Base-by-base conservation (phyloP, 2,888 invertebrate species). In the Euproctis similis region DNA sequence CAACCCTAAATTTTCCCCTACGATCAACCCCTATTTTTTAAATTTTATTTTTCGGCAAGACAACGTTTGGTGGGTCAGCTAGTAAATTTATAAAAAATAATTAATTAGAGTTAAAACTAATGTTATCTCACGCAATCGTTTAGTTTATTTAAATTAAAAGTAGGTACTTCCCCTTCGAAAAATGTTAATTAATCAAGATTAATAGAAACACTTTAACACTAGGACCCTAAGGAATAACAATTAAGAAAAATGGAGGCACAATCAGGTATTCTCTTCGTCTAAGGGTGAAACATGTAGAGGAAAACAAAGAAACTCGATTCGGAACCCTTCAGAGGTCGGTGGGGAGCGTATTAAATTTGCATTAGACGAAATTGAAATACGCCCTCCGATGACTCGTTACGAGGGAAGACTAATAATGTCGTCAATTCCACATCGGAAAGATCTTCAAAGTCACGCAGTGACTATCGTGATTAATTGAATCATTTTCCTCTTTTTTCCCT, bases 301-400 rank as follows among this genome's bases (percentile, higher is more conserved):
- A 68, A 78, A 77, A 81, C 78, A 82, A 80, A 75, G 74, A 66
- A 75, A 71, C 67, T 70, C 67, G 62, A 68, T 70, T 70, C 61
- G 53, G 61, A 61, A 67, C 72, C 76, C 74, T 74, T 69, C 62
- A 60, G 52, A 61, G 66, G 50, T 60, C 61, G 54, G n/a, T 53
- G 51, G 69, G 70, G 71, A 72, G 71, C 67, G 76, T 80, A 82
- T 84, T 82, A 84, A 82, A 84, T 82, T 82, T 82, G 81, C 82
- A 82, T 84, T 81, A 81, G 76, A 67, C 64, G 61, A 70, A 82
- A 82, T 84, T 84, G 78, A 80, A 82, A 76, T 78, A 75, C 82
- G 74, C 80, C 81, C 75, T 70, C 64, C 70, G 66, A 77, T 75
- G 75, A 74, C 62, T 73, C 65, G 74, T 72, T 74, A 75, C 73